Base-by-base conservation (phyloP, 2,888 invertebrate genomes). In the Toxonevra muliebris region DNA sequence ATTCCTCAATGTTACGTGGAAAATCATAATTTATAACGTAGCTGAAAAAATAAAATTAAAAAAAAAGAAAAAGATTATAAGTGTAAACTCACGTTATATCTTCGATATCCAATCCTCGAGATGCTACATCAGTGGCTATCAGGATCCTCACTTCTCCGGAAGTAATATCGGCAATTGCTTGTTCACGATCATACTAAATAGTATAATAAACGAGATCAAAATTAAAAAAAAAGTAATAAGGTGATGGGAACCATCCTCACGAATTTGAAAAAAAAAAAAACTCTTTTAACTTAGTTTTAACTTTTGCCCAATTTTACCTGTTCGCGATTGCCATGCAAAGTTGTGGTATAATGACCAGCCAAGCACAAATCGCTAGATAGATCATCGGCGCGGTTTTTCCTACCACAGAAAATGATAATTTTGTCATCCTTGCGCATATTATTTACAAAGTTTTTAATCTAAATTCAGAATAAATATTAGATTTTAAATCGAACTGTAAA, bases 81-180 rank as follows among this genome's bases (percentile, higher is more conserved):
- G 17, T 48, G 58, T 45, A 2, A 13, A 65, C 74, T 77, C 72
- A 93, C 86, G 94, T 93, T 11, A 95, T 88, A 80, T 95, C 94
- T 77, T 92, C 91, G 63, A 96, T 96, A 81, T 98, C 98, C 63
- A 98, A 89, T 1, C 98, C 98, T 73, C 98, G 88, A 7, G 96
- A 95, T 3, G 97, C 97, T 1, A 98, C 94, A 87, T 98, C 98
- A 0, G 98, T 98, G 0, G 97, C 97, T 62, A 98, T 90, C 30
- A 98, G 87, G 74, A 98, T 93, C 70, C 89, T 89, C 0, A 94
- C 93, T 1, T 87, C 86, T 0, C 96, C 96, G 65, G 88, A 88
- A 72, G 92, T 90, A 77, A 98, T 91, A 76, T 96, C 96, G 20
- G 89, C 89, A 9, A 98, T 87, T 8, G 97, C 96, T 80, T 91